Base-by-base conservation (phyloP, 2,113 vertebrate genomes). In the Gavialis gangeticus region DNA sequence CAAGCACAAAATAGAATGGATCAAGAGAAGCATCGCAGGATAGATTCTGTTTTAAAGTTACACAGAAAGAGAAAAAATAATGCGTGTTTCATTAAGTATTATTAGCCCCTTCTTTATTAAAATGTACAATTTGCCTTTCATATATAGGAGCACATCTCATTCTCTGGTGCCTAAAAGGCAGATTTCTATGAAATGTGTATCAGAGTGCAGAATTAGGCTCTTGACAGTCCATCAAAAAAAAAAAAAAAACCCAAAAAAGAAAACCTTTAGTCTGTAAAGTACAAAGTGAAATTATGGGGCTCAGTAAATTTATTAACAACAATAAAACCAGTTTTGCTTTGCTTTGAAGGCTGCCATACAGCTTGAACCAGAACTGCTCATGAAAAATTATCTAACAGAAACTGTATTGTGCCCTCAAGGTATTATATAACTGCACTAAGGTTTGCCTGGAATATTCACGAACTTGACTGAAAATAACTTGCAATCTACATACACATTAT, bases 11-110 rank as follows among this genome's bases (percentile, higher is more conserved):
- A 73, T 73, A 73, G 12, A 73, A 73, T 7, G 34, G 69, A 24
- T 18, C 10, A 82, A 60, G 17, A 85, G 57, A 87, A 79, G 34
- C 55, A 57, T 3, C 84, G 25, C 24, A 91, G 87, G 4, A 10
- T 18, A 88, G n/a, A 24, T 75, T 75, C 75, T 86, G 37, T 46
- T 94, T 93, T 77, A 60, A 85, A 91, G 87, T 58, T 75, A 59
- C 89, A 24, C 28, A 92, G 83, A 91, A 93, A 92, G 12, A 54
- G 25, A 73, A 84, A 30, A 21, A 46, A 37, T 21, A 18, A 69
- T 69, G 21, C 18, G 10, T 10, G 34, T 67, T 62, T 30, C 16
- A 46, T 46, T 14, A 34, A 46, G 24, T 73, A 73, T 73, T 73
- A 46, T 37, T 71, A 37, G 19, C 37, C 21, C 5, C 5, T 37